Percentiles rank a stretch among this genome's conserved stretches.
phyloP scores from a whole-genome alignment of 2,888 invertebrate genomes.

The Gymnoscelis rufifasciata region DNA sequence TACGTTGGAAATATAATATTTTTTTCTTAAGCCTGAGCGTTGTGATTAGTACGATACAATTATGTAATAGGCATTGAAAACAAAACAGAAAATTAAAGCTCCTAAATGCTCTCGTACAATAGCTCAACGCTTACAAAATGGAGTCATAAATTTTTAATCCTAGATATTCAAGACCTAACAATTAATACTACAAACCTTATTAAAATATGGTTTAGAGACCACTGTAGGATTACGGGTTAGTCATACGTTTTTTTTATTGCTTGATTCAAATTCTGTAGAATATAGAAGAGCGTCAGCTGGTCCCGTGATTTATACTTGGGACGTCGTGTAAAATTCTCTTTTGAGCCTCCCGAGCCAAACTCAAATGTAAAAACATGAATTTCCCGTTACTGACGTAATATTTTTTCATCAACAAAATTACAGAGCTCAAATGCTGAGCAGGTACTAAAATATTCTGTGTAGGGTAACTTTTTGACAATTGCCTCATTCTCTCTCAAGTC shows the following conservation, averaged over 20 bases:
- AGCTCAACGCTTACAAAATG: no score
- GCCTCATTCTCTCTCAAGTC: neutral
- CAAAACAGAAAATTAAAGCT: no score
- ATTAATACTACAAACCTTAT: no score
- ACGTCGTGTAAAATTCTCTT: slow-evolving; percentile 48
- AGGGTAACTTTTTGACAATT: neutral
- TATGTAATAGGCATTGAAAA: slow-evolving; percentile 30
- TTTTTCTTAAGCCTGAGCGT: slow-evolving; percentile 10
- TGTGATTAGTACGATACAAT: no score
- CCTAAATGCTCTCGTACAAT: no score
- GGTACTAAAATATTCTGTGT: slow-evolving; percentile 7
- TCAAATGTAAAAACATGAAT: slow-evolving; percentile 24
- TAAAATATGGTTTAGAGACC: no score
- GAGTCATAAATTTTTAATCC: no score
- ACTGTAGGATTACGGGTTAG: no score
- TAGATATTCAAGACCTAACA: no score
- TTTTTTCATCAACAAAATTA: slow-evolving; percentile 21
- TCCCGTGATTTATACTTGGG: slow-evolving; percentile 59
- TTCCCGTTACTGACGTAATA: slow-evolving; percentile 13
- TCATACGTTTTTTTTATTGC: slow-evolving; percentile 18
- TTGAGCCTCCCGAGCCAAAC: slow-evolving; percentile 20
- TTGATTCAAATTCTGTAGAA: slow-evolving; percentile 61
- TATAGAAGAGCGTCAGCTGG: slow-evolving; percentile 52
- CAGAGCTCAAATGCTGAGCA: slow-evolving; percentile 10
- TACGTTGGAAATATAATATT: slow-evolving; percentile 6